Conservation (phyloP, 2,797 vertebrate genomes). For the Heliangelus exortis region DNA sequence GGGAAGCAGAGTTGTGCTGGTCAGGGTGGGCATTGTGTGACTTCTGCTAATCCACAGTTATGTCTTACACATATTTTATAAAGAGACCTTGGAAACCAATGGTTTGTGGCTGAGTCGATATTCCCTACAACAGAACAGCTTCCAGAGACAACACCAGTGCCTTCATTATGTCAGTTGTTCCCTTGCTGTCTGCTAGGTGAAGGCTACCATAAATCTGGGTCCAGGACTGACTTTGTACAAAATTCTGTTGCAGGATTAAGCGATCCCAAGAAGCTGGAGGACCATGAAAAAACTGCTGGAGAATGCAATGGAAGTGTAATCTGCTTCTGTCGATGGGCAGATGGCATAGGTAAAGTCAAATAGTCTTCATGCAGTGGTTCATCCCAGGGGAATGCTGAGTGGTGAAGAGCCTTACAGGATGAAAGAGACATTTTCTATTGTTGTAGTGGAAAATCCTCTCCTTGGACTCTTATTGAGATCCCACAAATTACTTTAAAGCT, state of each 20-base stretch:
- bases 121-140: not conserved
- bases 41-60: not conserved
- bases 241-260: not conserved
- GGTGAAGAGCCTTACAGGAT: not conserved
- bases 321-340: not conserved
- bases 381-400: not conserved
- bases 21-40: too few relatives aligned
- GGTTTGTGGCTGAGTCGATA: not conserved
- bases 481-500: not conserved
- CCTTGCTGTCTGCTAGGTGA: not conserved
- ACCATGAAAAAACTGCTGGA: not conserved
- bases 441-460: not conserved
- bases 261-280: rapidly evolving
- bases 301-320: not conserved
- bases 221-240: not conserved
- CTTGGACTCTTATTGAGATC: not conserved
- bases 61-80: not conserved
- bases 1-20: too few relatives aligned
- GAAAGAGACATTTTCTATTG: not conserved
- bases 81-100: not conserved
- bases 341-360: not conserved
- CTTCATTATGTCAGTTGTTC: not conserved
- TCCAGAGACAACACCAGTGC: not conserved
- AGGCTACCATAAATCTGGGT: not conserved
- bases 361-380: not conserved